Conservation (phyloP, 2,797 vertebrate genomes). For the Crocodylus rhombifer region DNA sequence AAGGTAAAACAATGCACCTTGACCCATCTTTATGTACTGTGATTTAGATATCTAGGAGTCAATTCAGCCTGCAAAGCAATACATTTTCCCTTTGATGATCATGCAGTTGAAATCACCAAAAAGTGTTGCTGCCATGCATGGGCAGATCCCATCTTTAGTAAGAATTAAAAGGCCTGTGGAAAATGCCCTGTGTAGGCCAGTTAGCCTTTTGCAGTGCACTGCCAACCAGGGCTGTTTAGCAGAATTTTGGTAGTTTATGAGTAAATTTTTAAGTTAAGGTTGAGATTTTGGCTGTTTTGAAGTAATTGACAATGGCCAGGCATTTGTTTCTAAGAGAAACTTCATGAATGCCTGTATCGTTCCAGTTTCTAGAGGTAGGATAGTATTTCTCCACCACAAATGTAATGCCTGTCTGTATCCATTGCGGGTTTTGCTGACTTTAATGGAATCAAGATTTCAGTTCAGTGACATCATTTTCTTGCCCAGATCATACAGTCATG, state of each 20-base stretch:
- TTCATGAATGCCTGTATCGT: too few species aligned
- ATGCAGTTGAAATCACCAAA: slow-evolving; percentile 9
- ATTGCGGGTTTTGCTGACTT: not conserved
- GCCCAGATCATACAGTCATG: not conserved
- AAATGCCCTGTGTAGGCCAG: not conserved
- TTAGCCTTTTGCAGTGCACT: not conserved
- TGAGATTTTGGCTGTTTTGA: not conserved
- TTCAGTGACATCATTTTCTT: not conserved
- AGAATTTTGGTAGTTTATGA: not conserved
- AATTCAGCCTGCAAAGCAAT: not conserved
- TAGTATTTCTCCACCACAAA: too few species aligned
- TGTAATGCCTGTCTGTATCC: too few species aligned
- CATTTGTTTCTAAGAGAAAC: too few species aligned
- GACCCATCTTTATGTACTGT: not conserved
- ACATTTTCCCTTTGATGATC: slow-evolving; percentile 31
- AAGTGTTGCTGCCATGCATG: not conserved
- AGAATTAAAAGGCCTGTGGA: not conserved
- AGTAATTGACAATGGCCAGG: not conserved
- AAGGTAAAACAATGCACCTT: not conserved
- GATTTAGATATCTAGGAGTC: not conserved
- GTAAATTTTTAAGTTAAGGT: not conserved
- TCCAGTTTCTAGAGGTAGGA: too few species aligned
- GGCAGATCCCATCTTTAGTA: not conserved
- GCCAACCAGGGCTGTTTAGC: not conserved
- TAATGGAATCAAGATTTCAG: not conserved